phyloP scores from a whole-genome alignment of 2,888 invertebrate genomes.

The Parnassius smintheus region DNA sequence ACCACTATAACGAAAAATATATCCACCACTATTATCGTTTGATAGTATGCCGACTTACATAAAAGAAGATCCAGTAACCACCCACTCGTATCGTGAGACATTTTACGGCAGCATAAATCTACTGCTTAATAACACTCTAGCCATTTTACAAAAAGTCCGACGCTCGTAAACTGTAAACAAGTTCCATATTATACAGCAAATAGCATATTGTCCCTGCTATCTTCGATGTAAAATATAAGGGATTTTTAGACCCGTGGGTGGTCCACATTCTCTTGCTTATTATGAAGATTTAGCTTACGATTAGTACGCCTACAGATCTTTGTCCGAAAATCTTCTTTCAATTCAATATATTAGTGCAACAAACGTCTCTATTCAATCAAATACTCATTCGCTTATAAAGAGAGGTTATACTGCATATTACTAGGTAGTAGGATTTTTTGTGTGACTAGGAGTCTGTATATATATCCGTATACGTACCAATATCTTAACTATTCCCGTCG shows the following conservation, averaged over 20 bases:
- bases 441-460: too few species aligned
- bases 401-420: too few species aligned
- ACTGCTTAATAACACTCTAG: conserved; percentile 41
- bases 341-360: too few species aligned
- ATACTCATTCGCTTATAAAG: too few species aligned
- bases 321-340: too few species aligned
- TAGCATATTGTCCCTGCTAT: conserved; percentile 31
- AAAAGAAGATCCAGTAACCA: conserved; percentile 6
- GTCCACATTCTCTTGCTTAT: conserved; percentile 4
- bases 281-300: neutral
- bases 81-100: conserved; percentile 2
- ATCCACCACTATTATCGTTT: neutral
- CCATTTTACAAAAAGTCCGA: conserved; percentile 30
- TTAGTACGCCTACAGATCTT: neutral
- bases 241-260: conserved; percentile 16
- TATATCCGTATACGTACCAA: too few species aligned
- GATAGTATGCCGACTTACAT: neutral
- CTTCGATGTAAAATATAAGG: conserved; percentile 14
- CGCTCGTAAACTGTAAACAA: conserved; percentile 39
- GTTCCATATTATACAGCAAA: conserved; percentile 36
- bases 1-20: too few species aligned
- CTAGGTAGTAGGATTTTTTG: too few species aligned
- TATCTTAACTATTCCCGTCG: too few species aligned
- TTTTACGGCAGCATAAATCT: conserved; percentile 51
- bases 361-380: too few species aligned